These are phyloP conservation scores for Diabrotica balteata DNA, from an alignment of 2,888 invertebrate species.

Conservation along the genomic window DNA sequence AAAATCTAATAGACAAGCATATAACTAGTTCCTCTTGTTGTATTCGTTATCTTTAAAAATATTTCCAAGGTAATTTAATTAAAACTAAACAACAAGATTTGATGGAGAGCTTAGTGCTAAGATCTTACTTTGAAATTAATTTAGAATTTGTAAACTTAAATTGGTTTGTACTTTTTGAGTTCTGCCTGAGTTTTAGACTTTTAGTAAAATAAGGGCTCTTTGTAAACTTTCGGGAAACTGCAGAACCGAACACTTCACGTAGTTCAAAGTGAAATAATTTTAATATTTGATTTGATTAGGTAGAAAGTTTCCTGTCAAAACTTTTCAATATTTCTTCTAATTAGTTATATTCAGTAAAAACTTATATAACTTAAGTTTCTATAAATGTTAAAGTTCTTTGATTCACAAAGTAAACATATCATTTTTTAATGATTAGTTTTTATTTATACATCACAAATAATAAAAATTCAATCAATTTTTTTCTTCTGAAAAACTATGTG, in stretches of 20 bases:
- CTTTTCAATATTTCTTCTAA: neutral
- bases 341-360: no score
- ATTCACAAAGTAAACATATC: no score
- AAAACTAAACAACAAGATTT: slow-evolving; percentile 5
- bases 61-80: neutral
- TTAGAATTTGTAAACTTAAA: slow-evolving; percentile 22
- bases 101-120: neutral
- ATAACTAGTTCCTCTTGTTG: no score
- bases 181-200: slow-evolving; percentile 11
- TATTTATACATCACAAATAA: no score
- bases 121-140: slow-evolving; percentile 6
- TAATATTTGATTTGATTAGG: slow-evolving; percentile 1
- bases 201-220: slow-evolving; percentile 1
- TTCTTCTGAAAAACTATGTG: no score
- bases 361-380: no score
- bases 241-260: neutral
- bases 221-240: slow-evolving; percentile 10
- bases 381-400: no score
- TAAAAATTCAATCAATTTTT: no score
- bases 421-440: no score
- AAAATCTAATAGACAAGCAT: no score
- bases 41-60: neutral
- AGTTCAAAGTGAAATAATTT: slow-evolving; percentile 11
- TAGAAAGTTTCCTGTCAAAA: neutral
- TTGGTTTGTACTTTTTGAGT: slow-evolving; percentile 13